Evolutionary conservation across 2,888 invertebrate species (phyloP).

Genomic region (Argyresthia albistria): DNA sequence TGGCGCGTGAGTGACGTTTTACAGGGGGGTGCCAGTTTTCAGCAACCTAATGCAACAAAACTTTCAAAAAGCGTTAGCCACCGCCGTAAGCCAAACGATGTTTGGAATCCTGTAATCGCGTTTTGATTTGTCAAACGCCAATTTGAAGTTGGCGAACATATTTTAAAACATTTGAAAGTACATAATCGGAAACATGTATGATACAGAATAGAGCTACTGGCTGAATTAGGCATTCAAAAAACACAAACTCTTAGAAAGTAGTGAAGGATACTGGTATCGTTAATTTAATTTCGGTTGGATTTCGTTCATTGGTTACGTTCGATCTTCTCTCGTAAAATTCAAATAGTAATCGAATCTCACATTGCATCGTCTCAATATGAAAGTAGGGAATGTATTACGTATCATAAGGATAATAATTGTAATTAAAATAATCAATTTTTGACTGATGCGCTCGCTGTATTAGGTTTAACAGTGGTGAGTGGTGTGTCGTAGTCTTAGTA

Average conservation of each 20-base stretch:
- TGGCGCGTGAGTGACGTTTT: too few species aligned
- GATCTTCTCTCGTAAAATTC: neutral
- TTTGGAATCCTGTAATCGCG: too few species aligned
- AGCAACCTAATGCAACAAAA: too few species aligned
- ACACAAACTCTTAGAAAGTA: neutral
- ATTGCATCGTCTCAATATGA: neutral
- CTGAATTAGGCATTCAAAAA: neutral
- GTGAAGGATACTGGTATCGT: neutral
- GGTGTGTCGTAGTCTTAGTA: slow-evolving; percentile 61
- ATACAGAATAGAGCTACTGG: too few species aligned
- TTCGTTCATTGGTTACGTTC: neutral
- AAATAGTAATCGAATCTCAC: neutral
- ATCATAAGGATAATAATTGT: neutral
- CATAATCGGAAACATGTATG: too few species aligned
- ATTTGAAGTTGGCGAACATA: too few species aligned
- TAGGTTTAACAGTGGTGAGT: slow-evolving; percentile 41
- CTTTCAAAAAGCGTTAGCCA: too few species aligned
- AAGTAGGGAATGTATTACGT: neutral
- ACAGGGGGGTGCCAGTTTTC: too few species aligned
- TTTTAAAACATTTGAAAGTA: too few species aligned
- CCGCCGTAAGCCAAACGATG: too few species aligned
- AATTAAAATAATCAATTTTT: neutral
- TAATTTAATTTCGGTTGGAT: neutral
- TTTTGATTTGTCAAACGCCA: too few species aligned
- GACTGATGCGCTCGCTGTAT: slow-evolving; percentile 6